phyloP scores from a whole-genome alignment of 2,888 invertebrate genomes.

The Drosophila formosana region DNA sequence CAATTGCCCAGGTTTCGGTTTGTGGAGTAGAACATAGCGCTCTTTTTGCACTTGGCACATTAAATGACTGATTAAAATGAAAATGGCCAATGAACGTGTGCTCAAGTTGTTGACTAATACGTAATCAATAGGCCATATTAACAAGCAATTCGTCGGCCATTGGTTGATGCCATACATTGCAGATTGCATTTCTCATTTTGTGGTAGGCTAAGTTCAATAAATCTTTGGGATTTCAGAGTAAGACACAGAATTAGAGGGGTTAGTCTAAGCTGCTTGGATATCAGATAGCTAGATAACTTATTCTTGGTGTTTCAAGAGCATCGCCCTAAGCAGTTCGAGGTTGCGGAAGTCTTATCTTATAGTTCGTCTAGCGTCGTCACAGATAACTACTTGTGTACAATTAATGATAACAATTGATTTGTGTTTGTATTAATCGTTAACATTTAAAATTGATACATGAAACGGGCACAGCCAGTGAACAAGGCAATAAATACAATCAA shows the following conservation, averaged over 20 bases:
- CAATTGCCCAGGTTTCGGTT: conserved; percentile 20
- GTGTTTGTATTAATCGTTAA: conserved; percentile 34
- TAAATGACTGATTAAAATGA: conserved; percentile 42
- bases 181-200: conserved; percentile 17
- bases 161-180: conserved; percentile 30
- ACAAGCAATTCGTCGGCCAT: conserved; percentile 11
- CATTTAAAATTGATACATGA: conserved; percentile 22
- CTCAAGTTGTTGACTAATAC: conserved; percentile 15
- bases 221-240: conserved; percentile 15
- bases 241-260: conserved; percentile 14
- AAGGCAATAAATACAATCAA: conserved; percentile 31
- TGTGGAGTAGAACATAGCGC: neutral
- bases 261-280: conserved; percentile 8
- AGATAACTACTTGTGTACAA: conserved; percentile 35
- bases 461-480: conserved; percentile 37
- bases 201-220: conserved; percentile 22
- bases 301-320: conserved; percentile 23
- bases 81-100: conserved; percentile 10
- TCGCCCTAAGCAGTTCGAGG: conserved; percentile 24
- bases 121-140: conserved; percentile 36
- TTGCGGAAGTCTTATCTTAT: conserved; percentile 34
- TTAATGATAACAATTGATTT: conserved; percentile 27
- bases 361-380: conserved; percentile 33
- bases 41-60: conserved; percentile 68
- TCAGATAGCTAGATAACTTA: conserved; percentile 19